Evolutionary conservation across 2,797 vertebrate genomes (phyloP), one percentile per base, ranked within the genome.

Genomic region (Acanthiza pusilla): DNA sequence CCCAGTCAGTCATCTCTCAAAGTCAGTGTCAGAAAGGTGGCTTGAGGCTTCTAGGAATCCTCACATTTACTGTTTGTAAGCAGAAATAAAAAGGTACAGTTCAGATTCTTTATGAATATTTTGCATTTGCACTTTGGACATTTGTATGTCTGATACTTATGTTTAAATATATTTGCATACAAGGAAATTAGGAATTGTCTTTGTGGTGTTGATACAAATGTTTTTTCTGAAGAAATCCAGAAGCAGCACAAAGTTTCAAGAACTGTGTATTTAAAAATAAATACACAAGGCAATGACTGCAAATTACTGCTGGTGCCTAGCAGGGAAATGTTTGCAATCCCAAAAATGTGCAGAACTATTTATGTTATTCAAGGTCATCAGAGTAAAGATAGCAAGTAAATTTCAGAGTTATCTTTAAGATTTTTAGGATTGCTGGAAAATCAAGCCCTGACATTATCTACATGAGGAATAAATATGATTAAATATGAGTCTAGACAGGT

Each of bases 371-470:
- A 94, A 94, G 91, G 93, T 91, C 70, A 67, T 89, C 48, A 11
- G 60, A 45, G n/a, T 29, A 87, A 86, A 91, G 85, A 93, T 67
- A 90, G 55, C 29, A 85, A 93, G 42, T 77, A 78, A 78, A 90
- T 94, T 90, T 91, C 63, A 34, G 62, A 79, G 55, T 88, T 96
- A 94, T 91, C 91, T 95, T 70, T 63, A 60, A 90, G 90, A 90
- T 94, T 75, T 84, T 93, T 96, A 84, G 38, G n/a, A 67, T 13
- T 72, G 30, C 71, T 92, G 62, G 55, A 91, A 94, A 93, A 88
- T 80, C 43, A 90, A 89, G 22, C 9, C 10, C 27, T 95, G 85
- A 90, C 58, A 18, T 85, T 91, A 92, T 94, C 84, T 91, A 21
- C 0, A 0, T 68, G 38, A 90, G 40, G 71, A 81, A 36, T 57